Conservation (phyloP, 2,888 invertebrate species). For the Mellilla xanthometata region DNA sequence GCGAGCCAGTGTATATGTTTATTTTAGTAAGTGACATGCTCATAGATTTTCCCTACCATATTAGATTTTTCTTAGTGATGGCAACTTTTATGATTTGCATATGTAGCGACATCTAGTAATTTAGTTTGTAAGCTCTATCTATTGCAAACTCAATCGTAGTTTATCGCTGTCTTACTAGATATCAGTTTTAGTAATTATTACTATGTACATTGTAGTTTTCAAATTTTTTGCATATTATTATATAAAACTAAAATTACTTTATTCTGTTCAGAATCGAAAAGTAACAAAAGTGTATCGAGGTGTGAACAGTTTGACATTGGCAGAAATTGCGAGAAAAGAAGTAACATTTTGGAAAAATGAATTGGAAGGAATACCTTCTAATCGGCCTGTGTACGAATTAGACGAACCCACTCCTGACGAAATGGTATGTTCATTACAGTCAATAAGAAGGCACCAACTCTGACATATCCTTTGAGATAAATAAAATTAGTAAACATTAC, state of each 20-base stretch:
- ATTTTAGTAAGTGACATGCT: conserved; percentile 64
- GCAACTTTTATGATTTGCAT: neutral
- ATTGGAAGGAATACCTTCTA: conserved; percentile 33
- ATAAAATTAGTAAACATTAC: too few species aligned
- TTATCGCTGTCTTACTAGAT: too few species aligned
- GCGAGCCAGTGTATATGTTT: conserved; percentile 66
- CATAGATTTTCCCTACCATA: too few species aligned
- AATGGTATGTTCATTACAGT: conserved; percentile 39
- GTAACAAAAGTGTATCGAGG: conserved; percentile 62
- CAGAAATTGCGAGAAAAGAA: conserved; percentile 53
- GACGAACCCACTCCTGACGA: conserved; percentile 63
- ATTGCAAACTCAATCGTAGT: too few species aligned
- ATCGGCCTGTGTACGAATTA: conserved; percentile 48
- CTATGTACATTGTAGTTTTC: too few species aligned
- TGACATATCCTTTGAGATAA: too few species aligned
- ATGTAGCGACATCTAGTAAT: neutral
- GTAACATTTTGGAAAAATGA: conserved; percentile 37
- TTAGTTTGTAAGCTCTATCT: too few species aligned
- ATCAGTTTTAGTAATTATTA: too few species aligned
- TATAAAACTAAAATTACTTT: too few species aligned
- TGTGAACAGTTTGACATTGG: conserved; percentile 54
- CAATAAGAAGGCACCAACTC: too few species aligned
- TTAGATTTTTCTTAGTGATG: too few species aligned
- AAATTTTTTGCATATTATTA: too few species aligned
- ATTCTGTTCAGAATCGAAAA: conserved; percentile 48